phyloP scores from a whole-genome alignment of 2,888 invertebrate species.

The Synanthedon andrenaeformis region DNA sequence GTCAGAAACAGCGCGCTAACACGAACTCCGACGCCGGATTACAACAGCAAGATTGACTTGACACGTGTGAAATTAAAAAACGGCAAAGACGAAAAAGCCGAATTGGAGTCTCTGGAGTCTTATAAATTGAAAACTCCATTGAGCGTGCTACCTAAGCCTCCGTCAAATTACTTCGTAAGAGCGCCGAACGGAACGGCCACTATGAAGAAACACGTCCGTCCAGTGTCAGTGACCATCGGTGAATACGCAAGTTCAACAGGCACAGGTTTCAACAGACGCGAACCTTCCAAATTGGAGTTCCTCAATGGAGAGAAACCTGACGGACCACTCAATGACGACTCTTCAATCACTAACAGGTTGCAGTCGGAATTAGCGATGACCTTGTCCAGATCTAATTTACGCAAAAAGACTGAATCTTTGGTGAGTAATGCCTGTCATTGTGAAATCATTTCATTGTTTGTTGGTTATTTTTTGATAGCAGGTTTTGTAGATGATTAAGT shows the following conservation, averaged over 20 bases:
- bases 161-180: constrained; percentile 76
- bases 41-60: constrained; percentile 32
- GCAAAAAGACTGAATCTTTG: constrained; percentile 77
- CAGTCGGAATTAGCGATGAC: constrained; percentile 82
- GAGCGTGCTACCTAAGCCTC: constrained; percentile 74
- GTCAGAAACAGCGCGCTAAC: constrained; percentile 38
- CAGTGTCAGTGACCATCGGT: constrained; percentile 78
- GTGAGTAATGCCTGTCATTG: constrained; percentile 38
- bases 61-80: constrained; percentile 28
- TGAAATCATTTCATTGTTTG: not conserved
- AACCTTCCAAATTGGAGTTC: constrained; percentile 80
- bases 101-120: constrained; percentile 82
- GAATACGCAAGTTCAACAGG: constrained; percentile 66
- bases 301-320: constrained; percentile 60
- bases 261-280: constrained; percentile 63
- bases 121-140: constrained; percentile 77
- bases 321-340: constrained; percentile 47
- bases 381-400: constrained; percentile 80
- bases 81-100: constrained; percentile 70
- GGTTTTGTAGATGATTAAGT: too few relatives aligned
- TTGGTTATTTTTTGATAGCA: not conserved
- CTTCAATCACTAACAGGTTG: constrained; percentile 73
- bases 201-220: constrained; percentile 69
- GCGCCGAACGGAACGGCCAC: constrained; percentile 67
- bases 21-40: constrained; percentile 56